phyloP scores from a whole-genome alignment of 2,113 vertebrate genomes.

The Nothobranchius furzeri region DNA sequence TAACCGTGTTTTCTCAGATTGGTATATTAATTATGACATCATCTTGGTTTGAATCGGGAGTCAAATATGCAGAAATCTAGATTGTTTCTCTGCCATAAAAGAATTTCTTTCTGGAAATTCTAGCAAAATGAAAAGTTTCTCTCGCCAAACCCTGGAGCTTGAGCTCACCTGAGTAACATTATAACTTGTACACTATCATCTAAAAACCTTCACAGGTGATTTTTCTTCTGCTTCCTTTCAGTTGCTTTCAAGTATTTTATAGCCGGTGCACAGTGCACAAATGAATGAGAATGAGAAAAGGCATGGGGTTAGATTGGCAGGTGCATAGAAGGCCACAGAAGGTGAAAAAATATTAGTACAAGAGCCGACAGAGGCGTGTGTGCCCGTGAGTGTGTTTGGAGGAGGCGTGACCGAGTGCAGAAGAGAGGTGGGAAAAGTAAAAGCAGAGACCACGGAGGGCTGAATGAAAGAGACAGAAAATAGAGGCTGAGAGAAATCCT shows the following conservation, averaged over 20 bases:
- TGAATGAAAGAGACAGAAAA: conserved; percentile 64
- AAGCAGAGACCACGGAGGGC: conserved; percentile 41
- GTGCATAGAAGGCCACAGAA: conserved; percentile 41
- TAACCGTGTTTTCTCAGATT: too few relatives aligned
- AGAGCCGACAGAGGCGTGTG: conserved; percentile 18
- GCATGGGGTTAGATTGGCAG: conserved; percentile 43
- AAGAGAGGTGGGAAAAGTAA: conserved; percentile 41
- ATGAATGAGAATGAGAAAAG: conserved; percentile 26
- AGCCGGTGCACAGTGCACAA: conserved; percentile 20
- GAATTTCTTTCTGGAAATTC: too few relatives aligned
- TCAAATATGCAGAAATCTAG: too few relatives aligned
- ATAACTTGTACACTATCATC: neutral
- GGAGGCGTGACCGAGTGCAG: conserved; percentile 24
- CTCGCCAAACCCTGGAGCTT: too few relatives aligned
- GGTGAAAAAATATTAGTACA: conserved; percentile 50
- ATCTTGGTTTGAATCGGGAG: too few relatives aligned
- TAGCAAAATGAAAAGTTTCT: too few relatives aligned
- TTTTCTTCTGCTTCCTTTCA: conserved; percentile 4
- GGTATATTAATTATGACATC: too few relatives aligned
- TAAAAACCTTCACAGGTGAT: neutral
- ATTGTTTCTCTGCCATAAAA: too few relatives aligned
- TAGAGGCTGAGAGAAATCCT: conserved; percentile 67
- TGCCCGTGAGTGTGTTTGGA: conserved; percentile 12
- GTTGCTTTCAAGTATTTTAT: neutral
- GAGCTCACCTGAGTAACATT: neutral